Conservation (phyloP, 2,888 invertebrate genomes). For the Himalopsyche anomala region DNA sequence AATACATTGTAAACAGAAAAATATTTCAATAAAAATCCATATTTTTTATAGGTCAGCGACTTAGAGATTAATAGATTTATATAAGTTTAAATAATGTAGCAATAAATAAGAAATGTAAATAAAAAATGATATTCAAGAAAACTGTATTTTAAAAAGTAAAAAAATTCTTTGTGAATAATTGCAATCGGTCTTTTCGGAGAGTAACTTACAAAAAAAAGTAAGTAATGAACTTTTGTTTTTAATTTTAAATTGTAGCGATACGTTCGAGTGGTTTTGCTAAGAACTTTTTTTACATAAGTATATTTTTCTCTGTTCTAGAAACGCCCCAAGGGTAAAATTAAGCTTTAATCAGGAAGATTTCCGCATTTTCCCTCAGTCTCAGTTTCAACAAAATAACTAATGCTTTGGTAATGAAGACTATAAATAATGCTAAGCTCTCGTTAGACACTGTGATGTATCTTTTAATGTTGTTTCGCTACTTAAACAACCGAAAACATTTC, state of each 20-base stretch:
- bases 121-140: background rate
- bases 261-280: background rate
- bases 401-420: conserved; percentile 50
- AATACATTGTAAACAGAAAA: too few relatives aligned
- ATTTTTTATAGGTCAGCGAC: too few relatives aligned
- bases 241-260: conserved; percentile 20
- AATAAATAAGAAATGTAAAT: too few relatives aligned
- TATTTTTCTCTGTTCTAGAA: conserved; percentile 6
- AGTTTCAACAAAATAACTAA: conserved; percentile 47
- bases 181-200: background rate
- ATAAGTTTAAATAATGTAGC: too few relatives aligned
- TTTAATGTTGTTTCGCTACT: conserved; percentile 24
- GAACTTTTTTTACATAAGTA: background rate
- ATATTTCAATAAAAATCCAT: too few relatives aligned
- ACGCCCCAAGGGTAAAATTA: conserved; percentile 48
- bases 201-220: background rate
- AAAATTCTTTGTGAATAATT: background rate
- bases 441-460: conserved; percentile 38
- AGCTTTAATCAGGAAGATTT: conserved; percentile 53
- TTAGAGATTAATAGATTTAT: too few relatives aligned
- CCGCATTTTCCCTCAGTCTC: conserved; percentile 36
- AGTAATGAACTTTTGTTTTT: conserved; percentile 6
- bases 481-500: conserved; percentile 24
- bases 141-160: background rate
- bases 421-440: conserved; percentile 48